phyloP scores from a whole-genome alignment of 2,888 invertebrate species.

The Deilephila porcellus region DNA sequence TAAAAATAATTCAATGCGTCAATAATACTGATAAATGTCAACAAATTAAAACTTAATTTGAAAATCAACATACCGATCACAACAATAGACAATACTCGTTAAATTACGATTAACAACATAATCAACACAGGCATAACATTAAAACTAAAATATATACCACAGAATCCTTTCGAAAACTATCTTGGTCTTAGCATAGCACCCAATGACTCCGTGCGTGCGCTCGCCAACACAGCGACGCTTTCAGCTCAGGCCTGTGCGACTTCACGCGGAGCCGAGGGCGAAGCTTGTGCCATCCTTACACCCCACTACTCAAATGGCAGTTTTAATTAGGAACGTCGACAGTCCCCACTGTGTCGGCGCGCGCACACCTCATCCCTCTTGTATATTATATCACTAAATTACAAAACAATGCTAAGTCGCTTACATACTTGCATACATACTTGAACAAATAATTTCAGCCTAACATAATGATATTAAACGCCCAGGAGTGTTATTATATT shows the following conservation, averaged over 20 bases:
- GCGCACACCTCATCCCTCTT: constrained; percentile 45
- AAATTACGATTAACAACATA: constrained; percentile 3
- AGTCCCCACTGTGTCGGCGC: constrained; percentile 14
- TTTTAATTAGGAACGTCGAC: neutral
- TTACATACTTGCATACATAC: constrained; percentile 50
- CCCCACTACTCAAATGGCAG: no score
- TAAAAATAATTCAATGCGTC: constrained; percentile 24
- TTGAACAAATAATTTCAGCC: constrained; percentile 50
- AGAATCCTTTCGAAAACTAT: constrained; percentile 52
- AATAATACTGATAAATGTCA: constrained; percentile 35
- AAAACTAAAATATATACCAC: neutral
- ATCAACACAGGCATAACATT: neutral
- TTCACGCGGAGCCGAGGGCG: neutral
- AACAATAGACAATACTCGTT: neutral
- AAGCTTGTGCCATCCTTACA: neutral
- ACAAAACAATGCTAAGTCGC: constrained; percentile 51
- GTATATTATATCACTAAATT: constrained; percentile 52
- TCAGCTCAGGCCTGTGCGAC: neutral
- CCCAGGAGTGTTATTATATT: constrained; percentile 48
- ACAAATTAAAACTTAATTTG: neutral
- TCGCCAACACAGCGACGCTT: constrained; percentile 16
- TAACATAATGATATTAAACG: constrained; percentile 56
- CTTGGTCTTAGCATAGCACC: constrained; percentile 79
- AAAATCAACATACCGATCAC: constrained; percentile 12
- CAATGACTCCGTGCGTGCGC: constrained; percentile 47